Base-by-base conservation (phyloP, 2,113 vertebrate species). In the Turdus rufiventris region DNA sequence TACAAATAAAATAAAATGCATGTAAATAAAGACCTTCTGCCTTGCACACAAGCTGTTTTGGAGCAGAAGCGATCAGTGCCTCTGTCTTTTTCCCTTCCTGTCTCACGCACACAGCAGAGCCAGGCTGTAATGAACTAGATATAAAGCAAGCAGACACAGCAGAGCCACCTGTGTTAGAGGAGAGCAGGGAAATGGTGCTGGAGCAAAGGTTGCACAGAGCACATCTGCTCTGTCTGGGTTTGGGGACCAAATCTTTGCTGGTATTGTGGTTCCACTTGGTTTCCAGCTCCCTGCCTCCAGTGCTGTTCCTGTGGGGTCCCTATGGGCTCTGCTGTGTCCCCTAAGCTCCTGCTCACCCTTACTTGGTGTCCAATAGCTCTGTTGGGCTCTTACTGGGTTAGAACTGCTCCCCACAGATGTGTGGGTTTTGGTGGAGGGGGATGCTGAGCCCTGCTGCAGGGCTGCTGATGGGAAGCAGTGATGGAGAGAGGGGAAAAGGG, bases 11-110 rank as follows among this genome's bases (percentile, higher is more conserved):
- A 91, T 86, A 93, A 96, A 87, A 74, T 56, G 47, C 63, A 83
- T 75, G 72, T 94, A 96, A 94, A 93, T 75, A 50, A 62, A 84
- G 73, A 63, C 80, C 79, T 96, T 88, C 94, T 94, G 80, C 93
- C 89, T 92, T 50, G 82, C 75, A 89, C 65, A 17, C 66, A 91
- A 70, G 58, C 77, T 81, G 66, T 47, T 95, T 34, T 57, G 61
- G 79, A 88, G 68, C 53, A 89, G 50, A 86, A 94, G 85, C 1
- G 7, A 67, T 90, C 61, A 57, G 50, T 0, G 11, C 47, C 67
- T 87, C 58, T 38, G 83, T 78, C 82, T 88, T 90, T 65, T 91
- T 34, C 79, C 85, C 63, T 89, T 88, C 84, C 94, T 83, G 67
- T 82, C 88, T 93, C 80, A 68, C 2, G 54, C 75, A 47, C 7